Evolutionary conservation across 2,888 invertebrate species (phyloP).

Genomic region (Aproaerema taeniolella): DNA sequence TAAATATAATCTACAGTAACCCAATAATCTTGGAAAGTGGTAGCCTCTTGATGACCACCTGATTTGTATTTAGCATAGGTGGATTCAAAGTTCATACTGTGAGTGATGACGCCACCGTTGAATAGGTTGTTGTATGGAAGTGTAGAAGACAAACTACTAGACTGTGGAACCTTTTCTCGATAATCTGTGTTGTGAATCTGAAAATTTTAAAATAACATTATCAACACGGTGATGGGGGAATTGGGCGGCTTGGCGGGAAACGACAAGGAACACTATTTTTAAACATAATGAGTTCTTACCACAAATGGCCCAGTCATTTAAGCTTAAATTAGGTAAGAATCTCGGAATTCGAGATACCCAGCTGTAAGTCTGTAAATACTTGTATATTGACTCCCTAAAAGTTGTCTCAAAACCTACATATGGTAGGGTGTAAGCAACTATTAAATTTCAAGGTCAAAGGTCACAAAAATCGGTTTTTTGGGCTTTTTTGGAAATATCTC

Average conservation of each 20-base stretch:
- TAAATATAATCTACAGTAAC: constrained; percentile 95
- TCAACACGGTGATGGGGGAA: neutral
- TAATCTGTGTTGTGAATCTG: constrained; percentile 53
- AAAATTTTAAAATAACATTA: neutral
- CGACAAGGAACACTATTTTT: too few relatives aligned
- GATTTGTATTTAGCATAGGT: constrained; percentile 78
- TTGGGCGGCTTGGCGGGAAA: too few relatives aligned
- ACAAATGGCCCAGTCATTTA: neutral
- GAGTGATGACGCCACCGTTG: constrained; percentile 79
- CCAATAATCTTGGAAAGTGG: constrained; percentile 87
- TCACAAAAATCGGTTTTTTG: too few relatives aligned
- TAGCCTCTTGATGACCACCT: constrained; percentile 76
- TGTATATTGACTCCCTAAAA: too few relatives aligned
- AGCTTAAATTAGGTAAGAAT: too few relatives aligned
- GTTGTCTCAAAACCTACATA: too few relatives aligned
- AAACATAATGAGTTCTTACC: too few relatives aligned
- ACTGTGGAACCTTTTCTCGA: neutral
- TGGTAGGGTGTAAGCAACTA: too few relatives aligned
- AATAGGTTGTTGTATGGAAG: constrained; percentile 52
- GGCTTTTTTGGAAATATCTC: too few relatives aligned
- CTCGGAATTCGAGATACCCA: too few relatives aligned
- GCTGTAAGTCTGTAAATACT: too few relatives aligned
- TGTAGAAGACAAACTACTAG: neutral
- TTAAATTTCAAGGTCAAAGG: too few relatives aligned
- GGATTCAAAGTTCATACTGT: constrained; percentile 82